Evolutionary conservation across 2,888 invertebrate genomes (phyloP), one percentile per base, ranked within the genome.

Genomic region (Tetanocera ferruginea): DNA sequence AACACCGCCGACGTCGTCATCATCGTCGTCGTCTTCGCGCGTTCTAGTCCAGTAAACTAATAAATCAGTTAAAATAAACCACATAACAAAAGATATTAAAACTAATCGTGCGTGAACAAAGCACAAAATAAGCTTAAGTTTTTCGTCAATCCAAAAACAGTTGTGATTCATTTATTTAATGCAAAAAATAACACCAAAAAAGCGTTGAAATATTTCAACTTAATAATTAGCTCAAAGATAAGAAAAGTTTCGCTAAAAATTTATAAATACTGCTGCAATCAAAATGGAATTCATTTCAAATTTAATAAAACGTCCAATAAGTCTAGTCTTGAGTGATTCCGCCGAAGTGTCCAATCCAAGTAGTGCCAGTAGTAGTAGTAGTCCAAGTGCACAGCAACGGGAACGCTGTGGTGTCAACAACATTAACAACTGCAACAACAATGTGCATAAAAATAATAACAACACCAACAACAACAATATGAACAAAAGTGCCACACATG

Each of bases 241-340:
- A 67, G 64, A 37, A 60, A 43, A 51, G 34, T 62, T 57, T 51
- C n/a, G 19, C 28, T 37, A 34, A 69, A 55, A 60, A 49, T 76
- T 23, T 57, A 75, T 71, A 78, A 78, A 78, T 73, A 77, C 76
- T 74, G 71, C 43, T 49, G 80, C 62, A 66, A 69, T 73, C 70
- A 28, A 69, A 79, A 89, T 89, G 89, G 87, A 89, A 84, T 89
- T 89, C 81, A 83, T 89, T 82, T 86, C 89, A 17, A 89, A 88
- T 83, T 81, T 89, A 23, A 88, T 89, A 72, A 88, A 87, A 81
- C 87, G 89, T 62, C 86, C 89, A 60, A 85, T 83, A 76, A 88
- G 87, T 84, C 82, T 86, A 78, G 81, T 83, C 52, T 67, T 84
- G 75, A 82, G 78, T 79, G 83, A 83, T 57, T 66, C 81, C 8